Conservation (phyloP, 2,797 vertebrate genomes). For the Chloroceryle inda region DNA sequence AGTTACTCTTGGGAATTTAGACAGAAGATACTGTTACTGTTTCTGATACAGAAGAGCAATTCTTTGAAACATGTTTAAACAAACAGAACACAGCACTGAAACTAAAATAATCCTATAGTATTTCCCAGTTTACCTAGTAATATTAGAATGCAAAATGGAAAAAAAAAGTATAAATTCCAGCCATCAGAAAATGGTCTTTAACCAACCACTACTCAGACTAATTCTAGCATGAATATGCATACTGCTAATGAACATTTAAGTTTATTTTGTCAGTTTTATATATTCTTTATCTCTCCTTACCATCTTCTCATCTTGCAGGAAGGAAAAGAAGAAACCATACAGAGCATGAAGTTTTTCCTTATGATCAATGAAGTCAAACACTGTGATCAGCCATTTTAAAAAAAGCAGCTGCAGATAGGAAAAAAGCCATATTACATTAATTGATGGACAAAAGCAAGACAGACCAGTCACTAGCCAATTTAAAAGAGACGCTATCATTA, state of each 20-base stretch:
- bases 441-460: background rate
- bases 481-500: background rate
- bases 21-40: background rate
- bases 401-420: slow-evolving; percentile 86
- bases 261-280: background rate
- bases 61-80: background rate
- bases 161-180: background rate
- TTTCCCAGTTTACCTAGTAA: background rate
- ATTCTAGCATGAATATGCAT: background rate
- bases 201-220: background rate
- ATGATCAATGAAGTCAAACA: slow-evolving; percentile 93
- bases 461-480: background rate
- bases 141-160: background rate
- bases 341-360: slow-evolving; percentile 90
- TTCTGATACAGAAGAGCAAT: background rate
- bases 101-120: background rate
- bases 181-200: background rate
- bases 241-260: background rate
- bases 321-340: slow-evolving; percentile 94
- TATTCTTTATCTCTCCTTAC: slow-evolving; percentile 78
- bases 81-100: background rate
- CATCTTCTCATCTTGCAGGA: slow-evolving; percentile 89
- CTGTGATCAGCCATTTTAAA: slow-evolving; percentile 91
- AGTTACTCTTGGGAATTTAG: background rate
- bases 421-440: background rate